A percentile compares a stretch with the other conserved stretches of the same genome.
Evolutionary conservation across 2,113 vertebrate genomes (phyloP).

Genomic region (Labrus mixtus): DNA sequence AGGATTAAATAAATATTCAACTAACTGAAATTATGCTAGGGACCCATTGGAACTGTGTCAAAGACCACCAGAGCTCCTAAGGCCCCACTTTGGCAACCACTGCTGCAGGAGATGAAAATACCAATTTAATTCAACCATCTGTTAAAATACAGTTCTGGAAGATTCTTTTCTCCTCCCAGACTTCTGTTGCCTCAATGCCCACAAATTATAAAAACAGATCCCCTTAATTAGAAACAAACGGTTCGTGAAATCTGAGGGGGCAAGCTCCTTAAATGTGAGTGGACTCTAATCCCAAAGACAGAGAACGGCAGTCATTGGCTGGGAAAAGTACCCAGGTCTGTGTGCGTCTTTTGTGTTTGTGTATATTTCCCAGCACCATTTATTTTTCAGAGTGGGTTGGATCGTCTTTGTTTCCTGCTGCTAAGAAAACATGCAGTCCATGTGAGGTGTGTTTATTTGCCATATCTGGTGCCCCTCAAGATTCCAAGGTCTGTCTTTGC

Average conservation of each 20-base stretch:
- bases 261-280: constrained; percentile 43
- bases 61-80: neutral
- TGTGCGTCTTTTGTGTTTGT: constrained; percentile 68
- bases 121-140: constrained; percentile 72
- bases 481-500: constrained; percentile 50
- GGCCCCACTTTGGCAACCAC: constrained; percentile 13
- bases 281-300: constrained; percentile 52
- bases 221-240: constrained; percentile 74
- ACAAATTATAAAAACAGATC: constrained; percentile 69
- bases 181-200: constrained; percentile 61
- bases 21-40: neutral
- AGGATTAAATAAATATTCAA: constrained; percentile 9
- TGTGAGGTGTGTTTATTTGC: constrained; percentile 74
- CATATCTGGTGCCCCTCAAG: constrained; percentile 58
- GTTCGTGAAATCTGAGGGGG: constrained; percentile 47
- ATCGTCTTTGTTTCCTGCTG: constrained; percentile 71
- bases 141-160: constrained; percentile 69
- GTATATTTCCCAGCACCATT: constrained; percentile 66
- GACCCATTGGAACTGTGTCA: constrained; percentile 1
- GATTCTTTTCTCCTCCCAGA: constrained; percentile 36
- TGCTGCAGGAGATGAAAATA: constrained; percentile 53
- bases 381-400: constrained; percentile 76
- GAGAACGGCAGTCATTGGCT: constrained; percentile 52
- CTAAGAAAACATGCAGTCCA: constrained; percentile 59
- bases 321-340: constrained; percentile 50